Base-by-base conservation (phyloP, 2,888 invertebrate genomes). In the Habroteleia sp. region DNA sequence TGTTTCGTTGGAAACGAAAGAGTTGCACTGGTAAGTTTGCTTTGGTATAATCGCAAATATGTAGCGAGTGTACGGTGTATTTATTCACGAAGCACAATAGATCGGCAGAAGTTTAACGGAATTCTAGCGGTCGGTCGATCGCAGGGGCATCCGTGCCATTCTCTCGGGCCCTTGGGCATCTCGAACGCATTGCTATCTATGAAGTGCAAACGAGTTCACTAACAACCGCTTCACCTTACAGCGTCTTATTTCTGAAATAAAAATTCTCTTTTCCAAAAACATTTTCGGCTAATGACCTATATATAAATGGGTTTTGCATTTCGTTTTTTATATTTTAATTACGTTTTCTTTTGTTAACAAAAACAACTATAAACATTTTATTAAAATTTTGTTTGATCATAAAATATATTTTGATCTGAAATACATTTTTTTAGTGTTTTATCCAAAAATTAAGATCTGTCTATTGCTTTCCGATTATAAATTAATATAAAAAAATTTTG, bases 71-170 rank as follows among this genome's bases (percentile, higher is more conserved):
- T 48, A 48, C 31, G n/a, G 56, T 56, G 54, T 46, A 56, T 56
- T 54, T 66, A 58, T 62, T 66, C 42, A 68, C 77, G 62, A 37
- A n/a, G 82, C 83, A 85, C 85, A 85, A 86, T 85, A 81, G 84
- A 84, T 84, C 81, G 83, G 77, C 78, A 83, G 79, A 75, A 78
- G 82, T 80, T 83, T 86, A 86, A 86, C 85, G 86, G 86, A 80
- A 85, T 84, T 82, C 83, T 84, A 81, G 81, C 83, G 84, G 84
- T 83, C 81, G 82, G 79, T 77, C 80, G 80, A 80, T 81, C 82
- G 69, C 33, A 60, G 58, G 69, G 50, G 52, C 60, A 58, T 69
- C 52, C 69, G 60, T 50, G 60, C 52, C 60, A 60, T 69, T 69
- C 58, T 58, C 68, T 16, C 41, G 42, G 48, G 63, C 71, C 65